These are phyloP conservation scores for Trematocara nigrifrons DNA, from an alignment of 2,113 vertebrate genomes.

Conservation along the genomic window DNA sequence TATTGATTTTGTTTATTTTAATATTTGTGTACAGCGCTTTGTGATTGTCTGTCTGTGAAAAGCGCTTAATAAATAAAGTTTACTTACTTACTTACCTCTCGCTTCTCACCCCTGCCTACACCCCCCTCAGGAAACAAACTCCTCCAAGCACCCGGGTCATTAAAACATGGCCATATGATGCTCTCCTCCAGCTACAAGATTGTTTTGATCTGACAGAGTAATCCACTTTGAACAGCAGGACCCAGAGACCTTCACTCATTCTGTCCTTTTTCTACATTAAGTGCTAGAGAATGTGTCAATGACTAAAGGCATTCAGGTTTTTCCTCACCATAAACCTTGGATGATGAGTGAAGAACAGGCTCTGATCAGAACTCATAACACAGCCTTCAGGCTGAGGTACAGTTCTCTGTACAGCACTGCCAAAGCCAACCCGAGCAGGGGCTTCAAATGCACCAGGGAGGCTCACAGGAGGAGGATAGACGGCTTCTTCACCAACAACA, in stretches of 20 bases:
- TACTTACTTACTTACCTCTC: background rate
- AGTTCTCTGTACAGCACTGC: background rate
- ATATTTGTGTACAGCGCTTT: too few species aligned
- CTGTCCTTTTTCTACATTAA: background rate
- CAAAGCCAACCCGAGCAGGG: background rate
- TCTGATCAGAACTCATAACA: background rate
- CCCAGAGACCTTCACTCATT: background rate
- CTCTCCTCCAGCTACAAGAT: background rate
- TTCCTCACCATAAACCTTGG: background rate
- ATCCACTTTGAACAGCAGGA: background rate
- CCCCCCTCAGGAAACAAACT: background rate
- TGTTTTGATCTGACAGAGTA: background rate
- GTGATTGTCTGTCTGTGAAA: too few species aligned
- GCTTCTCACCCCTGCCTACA: background rate
- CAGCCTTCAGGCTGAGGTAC: background rate
- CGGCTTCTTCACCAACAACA: background rate
- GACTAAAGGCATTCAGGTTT: background rate
- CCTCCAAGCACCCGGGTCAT: background rate
- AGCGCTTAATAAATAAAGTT: too few species aligned
- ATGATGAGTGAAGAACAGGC: background rate
- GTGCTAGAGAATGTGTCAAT: background rate
- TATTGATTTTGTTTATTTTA: too few species aligned
- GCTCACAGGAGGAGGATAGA: background rate
- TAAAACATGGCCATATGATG: background rate
- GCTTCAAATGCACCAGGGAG: background rate